phyloP scores from a whole-genome alignment of 1,140 invertebrate species.

The Temnothorax curvispinosus region DNA sequence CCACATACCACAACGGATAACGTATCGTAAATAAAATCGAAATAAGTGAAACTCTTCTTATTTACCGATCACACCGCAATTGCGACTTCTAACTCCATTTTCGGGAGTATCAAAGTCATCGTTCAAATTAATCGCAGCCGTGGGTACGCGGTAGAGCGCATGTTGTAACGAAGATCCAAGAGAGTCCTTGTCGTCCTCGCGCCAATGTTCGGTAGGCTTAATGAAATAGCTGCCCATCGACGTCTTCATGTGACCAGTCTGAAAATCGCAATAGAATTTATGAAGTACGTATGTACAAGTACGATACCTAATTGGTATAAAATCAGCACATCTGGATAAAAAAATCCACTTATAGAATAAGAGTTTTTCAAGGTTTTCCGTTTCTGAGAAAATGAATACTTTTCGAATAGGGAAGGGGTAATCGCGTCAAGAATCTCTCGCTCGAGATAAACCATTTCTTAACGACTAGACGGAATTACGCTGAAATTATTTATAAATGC shows the following conservation, averaged over 20 bases:
- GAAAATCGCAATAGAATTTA: constrained; percentile 71
- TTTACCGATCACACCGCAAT: constrained; percentile 82
- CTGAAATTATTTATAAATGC: constrained; percentile 37
- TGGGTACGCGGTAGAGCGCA: constrained; percentile 75
- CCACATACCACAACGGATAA: background rate
- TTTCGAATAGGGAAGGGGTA: background rate
- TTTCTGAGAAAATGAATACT: background rate
- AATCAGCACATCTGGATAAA: background rate
- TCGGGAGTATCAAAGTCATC: constrained; percentile 60
- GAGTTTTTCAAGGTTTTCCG: background rate
- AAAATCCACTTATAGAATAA: background rate
- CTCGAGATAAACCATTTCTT: background rate
- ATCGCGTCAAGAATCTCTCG: background rate
- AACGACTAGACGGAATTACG: background rate
- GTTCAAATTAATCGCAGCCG: constrained; percentile 50
- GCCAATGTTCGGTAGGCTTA: constrained; percentile 86
- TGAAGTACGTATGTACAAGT: background rate
- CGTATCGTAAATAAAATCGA: constrained; percentile 1
- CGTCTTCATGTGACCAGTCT: constrained; percentile 89
- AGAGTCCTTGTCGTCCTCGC: constrained; percentile 77
- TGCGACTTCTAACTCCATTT: constrained; percentile 64
- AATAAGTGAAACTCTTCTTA: background rate
- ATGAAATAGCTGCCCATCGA: constrained; percentile 88
- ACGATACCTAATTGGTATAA: background rate
- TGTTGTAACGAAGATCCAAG: constrained; percentile 79